Conservation (phyloP, 2,888 invertebrate species). For the Agrochola lota region DNA sequence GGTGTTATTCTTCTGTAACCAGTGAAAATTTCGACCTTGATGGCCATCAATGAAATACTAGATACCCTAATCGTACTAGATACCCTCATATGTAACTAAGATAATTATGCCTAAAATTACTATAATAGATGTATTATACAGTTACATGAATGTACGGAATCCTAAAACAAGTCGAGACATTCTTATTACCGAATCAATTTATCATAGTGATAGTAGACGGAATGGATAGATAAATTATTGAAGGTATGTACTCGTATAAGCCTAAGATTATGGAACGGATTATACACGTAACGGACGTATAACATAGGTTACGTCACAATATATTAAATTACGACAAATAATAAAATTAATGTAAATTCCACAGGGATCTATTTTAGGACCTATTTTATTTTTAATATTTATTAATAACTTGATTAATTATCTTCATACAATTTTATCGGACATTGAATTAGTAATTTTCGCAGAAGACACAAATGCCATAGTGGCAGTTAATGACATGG, state of each 20-base stretch:
- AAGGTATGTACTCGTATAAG: conserved; percentile 19
- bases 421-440: too few species aligned
- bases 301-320: conserved; percentile 11
- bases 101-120: not conserved
- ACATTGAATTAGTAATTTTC: too few species aligned
- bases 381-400: too few species aligned
- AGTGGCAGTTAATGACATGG: too few species aligned
- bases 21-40: not conserved
- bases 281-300: not conserved
- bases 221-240: not conserved
- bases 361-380: too few species aligned
- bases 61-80: not conserved
- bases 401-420: too few species aligned
- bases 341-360: not conserved
- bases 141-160: conserved; percentile 5
- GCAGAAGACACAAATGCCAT: too few species aligned
- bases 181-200: conserved; percentile 6
- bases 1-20: not conserved
- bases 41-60: not conserved
- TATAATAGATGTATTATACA: not conserved
- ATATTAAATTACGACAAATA: conserved; percentile 7
- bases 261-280: conserved; percentile 1
- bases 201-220: conserved; percentile 18
- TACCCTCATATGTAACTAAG: not conserved
- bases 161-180: not conserved